Evolutionary conservation across 2,888 invertebrate species (phyloP).

Genomic region (Oscheius sp.): DNA sequence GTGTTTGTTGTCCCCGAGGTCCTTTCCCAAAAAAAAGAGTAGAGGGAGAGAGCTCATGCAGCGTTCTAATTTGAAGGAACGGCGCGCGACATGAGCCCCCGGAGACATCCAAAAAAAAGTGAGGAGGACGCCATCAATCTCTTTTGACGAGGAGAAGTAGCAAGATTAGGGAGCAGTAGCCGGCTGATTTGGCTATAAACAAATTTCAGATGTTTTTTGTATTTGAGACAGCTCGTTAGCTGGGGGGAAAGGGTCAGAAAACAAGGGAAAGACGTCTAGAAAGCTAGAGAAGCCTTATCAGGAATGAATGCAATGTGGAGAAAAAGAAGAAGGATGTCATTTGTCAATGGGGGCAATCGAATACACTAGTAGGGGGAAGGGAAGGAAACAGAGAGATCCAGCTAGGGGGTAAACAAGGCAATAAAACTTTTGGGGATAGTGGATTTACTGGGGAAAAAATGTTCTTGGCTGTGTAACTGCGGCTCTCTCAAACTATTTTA

Average conservation of each 20-base stretch:
- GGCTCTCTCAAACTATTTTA: no score
- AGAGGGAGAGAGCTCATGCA: background rate
- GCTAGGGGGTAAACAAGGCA: background rate
- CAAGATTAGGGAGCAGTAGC: background rate
- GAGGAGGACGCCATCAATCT: background rate
- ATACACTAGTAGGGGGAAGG: background rate
- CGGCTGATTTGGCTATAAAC: background rate
- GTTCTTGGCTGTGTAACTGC: no score
- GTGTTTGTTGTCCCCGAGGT: background rate
- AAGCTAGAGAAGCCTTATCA: conserved; percentile 1
- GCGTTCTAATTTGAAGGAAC: conserved; percentile 14
- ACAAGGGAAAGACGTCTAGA: background rate
- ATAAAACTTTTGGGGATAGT: background rate
- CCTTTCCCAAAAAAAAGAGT: background rate
- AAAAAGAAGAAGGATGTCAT: background rate
- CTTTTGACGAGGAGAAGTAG: background rate
- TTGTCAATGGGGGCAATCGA: conserved; percentile 22
- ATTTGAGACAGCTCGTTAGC: background rate
- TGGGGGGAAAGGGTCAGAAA: no score
- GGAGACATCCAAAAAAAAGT: background rate
- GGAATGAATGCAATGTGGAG: conserved; percentile 25
- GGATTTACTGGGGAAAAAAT: no score
- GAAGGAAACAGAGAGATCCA: background rate
- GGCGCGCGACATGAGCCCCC: background rate
- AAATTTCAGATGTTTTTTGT: background rate